These are phyloP conservation scores for Ganaspis sp. DNA, from an alignment of 1,140 invertebrate genomes.

Conservation along the genomic window DNA sequence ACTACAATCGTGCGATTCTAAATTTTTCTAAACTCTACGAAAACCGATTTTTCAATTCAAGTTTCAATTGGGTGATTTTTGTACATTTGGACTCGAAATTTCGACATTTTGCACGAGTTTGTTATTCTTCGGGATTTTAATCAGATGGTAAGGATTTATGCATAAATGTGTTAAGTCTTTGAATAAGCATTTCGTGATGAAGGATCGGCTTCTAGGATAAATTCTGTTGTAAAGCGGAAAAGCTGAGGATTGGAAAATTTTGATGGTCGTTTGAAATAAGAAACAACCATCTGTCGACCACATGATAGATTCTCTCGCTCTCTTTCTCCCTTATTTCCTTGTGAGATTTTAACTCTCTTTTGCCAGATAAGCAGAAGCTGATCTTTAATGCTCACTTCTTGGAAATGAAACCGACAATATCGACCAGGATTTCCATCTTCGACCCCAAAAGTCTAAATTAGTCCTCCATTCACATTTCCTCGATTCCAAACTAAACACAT, in stretches of 20 bases:
- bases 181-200: constrained; percentile 26
- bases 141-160: constrained; percentile 5
- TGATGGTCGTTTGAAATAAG: constrained; percentile 52
- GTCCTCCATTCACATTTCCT: too few species aligned
- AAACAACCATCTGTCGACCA: constrained; percentile 62
- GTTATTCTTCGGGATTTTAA: too few species aligned
- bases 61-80: too few species aligned
- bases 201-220: constrained; percentile 6
- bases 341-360: constrained; percentile 1
- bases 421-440: neutral
- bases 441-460: neutral
- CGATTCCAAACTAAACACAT: too few species aligned
- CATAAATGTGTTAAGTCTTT: constrained; percentile 12
- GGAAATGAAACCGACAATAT: neutral
- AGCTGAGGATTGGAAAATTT: constrained; percentile 43
- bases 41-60: too few species aligned
- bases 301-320: constrained; percentile 52
- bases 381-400: constrained; percentile 45
- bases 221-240: constrained; percentile 41
- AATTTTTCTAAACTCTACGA: too few species aligned
- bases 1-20: too few species aligned
- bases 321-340: constrained; percentile 8
- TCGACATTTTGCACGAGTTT: neutral
- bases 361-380: constrained; percentile 44
- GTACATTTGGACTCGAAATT: too few species aligned